A percentile compares a stretch with the other conserved stretches of the same genome.
These are phyloP conservation scores for Lysandra coridon DNA, from an alignment of 2,888 invertebrate genomes.

Conservation along the genomic window DNA sequence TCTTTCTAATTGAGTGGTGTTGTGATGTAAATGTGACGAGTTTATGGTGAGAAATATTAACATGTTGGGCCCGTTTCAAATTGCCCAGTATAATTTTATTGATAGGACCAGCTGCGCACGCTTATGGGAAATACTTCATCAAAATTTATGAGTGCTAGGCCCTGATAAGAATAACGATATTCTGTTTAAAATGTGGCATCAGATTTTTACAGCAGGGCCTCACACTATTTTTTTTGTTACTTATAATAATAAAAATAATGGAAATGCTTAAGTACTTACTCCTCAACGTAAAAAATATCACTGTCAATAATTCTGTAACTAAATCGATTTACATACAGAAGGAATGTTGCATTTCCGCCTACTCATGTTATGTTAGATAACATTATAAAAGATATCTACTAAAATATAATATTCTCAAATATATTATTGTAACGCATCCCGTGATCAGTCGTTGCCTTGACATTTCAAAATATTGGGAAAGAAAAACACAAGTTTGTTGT, in stretches of 20 bases:
- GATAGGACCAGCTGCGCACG: background rate
- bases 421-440: background rate
- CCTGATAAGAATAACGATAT: constrained; percentile 10
- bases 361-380: background rate
- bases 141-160: constrained; percentile 5
- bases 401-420: background rate
- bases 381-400: background rate
- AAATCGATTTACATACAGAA: too few species aligned
- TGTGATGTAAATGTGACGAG: constrained; percentile 23
- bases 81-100: constrained; percentile 17
- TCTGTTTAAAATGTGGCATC: background rate
- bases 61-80: constrained; percentile 12
- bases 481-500: background rate
- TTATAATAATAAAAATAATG: background rate
- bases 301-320: too few species aligned
- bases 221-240: background rate
- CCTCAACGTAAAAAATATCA: too few species aligned
- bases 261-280: too few species aligned
- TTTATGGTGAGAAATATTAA: constrained; percentile 12
- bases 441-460: background rate
- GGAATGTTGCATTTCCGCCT: background rate
- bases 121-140: constrained; percentile 3
- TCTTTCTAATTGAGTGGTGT: constrained; percentile 16
- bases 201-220: background rate
- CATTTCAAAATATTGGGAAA: background rate